Base-by-base conservation (phyloP, 2,113 vertebrate species). In the Halcyon senegalensis region DNA sequence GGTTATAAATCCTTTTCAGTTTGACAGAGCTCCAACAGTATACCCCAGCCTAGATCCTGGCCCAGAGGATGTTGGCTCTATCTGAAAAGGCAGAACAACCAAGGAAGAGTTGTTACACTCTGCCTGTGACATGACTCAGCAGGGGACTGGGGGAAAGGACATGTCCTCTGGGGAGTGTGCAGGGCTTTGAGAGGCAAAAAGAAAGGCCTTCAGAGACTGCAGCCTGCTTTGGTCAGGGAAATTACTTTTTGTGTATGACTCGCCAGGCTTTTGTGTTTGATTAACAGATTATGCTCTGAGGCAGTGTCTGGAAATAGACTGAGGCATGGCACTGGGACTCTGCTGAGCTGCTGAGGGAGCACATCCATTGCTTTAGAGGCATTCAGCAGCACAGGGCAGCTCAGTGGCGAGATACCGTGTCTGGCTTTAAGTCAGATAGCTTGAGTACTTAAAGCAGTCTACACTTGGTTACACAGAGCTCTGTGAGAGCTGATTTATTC, bases 171-270 rank as follows among this genome's bases (percentile, higher is more conserved):
- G 33, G 58, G 35, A 79, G 39, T 8, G 24, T 0, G 5, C 19
- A 41, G 67, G 59, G 67, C 91, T 91, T 9, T 0, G 0, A 80
- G n/a, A 62, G 41, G 68, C 53, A 64, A 7, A 58, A 25, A 35
- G 62, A 63, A 66, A 83, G 55, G 24, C 28, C 67, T 68, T 35
- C 87, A 86, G 68, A 90, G 64, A 35, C 76, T 64, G 41, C 88
- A 93, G 82, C 59, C 58, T 68, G 79, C 87, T 95, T 58, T 39
- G 73, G 51, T 64, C 88, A 76, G 92, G 95, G 27, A 78, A 84
- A 90, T 5, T 20, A 73, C 30, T 78, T 44, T 77, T 44, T 39
- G 33, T 30, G 50, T 53, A 43, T 10, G 48, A 35, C 90, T 91
- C 1, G 1, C 68, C 69, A 55, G 94, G 94, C 76, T 60, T 90